These are phyloP conservation scores for Manacus vitellinus DNA, from an alignment of 2,113 vertebrate genomes.

Conservation along the genomic window DNA sequence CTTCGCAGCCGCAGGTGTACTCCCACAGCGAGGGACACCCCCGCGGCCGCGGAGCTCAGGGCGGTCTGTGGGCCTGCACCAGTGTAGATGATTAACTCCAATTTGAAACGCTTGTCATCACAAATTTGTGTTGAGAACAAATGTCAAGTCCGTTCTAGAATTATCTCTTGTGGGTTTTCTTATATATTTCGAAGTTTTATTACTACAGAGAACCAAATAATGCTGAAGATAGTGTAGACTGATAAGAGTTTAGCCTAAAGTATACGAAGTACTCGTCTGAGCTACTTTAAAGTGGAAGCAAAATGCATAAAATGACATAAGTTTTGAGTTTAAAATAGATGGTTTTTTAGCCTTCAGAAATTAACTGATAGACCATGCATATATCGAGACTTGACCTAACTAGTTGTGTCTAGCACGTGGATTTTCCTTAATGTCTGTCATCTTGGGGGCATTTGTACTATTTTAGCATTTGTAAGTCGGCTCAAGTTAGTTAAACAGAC, in stretches of 20 bases:
- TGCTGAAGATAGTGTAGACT: background rate
- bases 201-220: accelerated
- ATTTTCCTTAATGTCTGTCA: background rate
- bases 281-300: background rate
- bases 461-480: background rate
- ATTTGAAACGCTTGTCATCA: accelerated
- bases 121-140: background rate
- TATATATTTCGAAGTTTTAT: accelerated
- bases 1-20: accelerated
- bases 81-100: accelerated
- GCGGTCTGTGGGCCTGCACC: accelerated
- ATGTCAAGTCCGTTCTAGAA: accelerated
- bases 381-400: accelerated
- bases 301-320: accelerated
- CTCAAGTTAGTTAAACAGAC: background rate
- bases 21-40: accelerated
- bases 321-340: background rate
- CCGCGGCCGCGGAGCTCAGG: accelerated
- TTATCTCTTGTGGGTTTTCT: accelerated
- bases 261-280: background rate
- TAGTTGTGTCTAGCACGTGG: accelerated
- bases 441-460: background rate
- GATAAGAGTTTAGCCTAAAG: background rate
- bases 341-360: background rate
- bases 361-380: accelerated